A percentile compares a stretch with the other conserved stretches of the same genome.
These are phyloP conservation scores for Gouania willdenowi DNA, from an alignment of 2,797 vertebrate species.

Conservation along the genomic window DNA sequence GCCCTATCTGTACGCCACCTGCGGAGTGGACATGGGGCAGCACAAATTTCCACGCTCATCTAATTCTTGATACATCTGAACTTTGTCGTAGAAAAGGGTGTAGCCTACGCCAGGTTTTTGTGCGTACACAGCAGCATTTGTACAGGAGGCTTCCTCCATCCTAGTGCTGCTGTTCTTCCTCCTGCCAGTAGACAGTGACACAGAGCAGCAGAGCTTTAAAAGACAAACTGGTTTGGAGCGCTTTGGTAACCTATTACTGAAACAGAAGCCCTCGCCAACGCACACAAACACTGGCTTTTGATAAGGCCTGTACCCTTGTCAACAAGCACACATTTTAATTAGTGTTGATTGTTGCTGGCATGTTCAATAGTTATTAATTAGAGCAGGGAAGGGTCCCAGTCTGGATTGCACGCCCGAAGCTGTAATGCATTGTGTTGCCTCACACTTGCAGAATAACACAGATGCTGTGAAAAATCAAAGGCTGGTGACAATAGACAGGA, in stretches of 20 bases:
- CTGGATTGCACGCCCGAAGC: slow-evolving; percentile 79
- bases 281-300: slow-evolving; percentile 42
- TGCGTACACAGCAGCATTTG: too few species aligned
- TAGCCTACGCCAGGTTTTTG: too few species aligned
- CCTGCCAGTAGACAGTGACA: slow-evolving; percentile 44
- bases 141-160: slow-evolving; percentile 27
- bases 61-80: too few species aligned
- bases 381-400: slow-evolving; percentile 75
- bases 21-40: too few species aligned
- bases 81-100: too few species aligned
- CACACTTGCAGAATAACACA: slow-evolving; percentile 69
- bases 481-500: not conserved
- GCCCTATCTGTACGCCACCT: too few species aligned
- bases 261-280: slow-evolving; percentile 52
- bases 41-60: too few species aligned
- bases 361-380: slow-evolving; percentile 92
- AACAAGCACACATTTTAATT: slow-evolving; percentile 90
- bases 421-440: slow-evolving; percentile 60
- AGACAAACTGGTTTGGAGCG: slow-evolving; percentile 76
- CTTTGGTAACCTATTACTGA: slow-evolving; percentile 82
- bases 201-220: slow-evolving; percentile 56
- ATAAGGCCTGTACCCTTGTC: slow-evolving; percentile 80
- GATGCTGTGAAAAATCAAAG: slow-evolving; percentile 38
- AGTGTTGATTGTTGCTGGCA: slow-evolving; percentile 87
- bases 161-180: too few species aligned